A percentile compares a stretch with the other conserved stretches of the same genome.
phyloP scores from a whole-genome alignment of 2,797 vertebrate genomes.

The Bradypodion pumilum region DNA sequence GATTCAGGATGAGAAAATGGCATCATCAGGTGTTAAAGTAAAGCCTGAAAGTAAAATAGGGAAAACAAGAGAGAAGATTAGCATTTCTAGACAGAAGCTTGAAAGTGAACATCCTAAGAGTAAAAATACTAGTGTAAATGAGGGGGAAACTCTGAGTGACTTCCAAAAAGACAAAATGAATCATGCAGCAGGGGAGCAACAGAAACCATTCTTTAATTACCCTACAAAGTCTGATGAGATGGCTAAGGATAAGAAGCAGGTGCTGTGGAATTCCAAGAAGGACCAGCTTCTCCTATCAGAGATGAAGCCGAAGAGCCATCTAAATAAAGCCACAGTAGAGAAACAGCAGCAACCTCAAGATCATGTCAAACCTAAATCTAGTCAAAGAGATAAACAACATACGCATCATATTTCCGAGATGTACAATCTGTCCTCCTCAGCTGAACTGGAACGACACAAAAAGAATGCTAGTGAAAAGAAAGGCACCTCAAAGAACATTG shows the following conservation, averaged over 20 bases:
- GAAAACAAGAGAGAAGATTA: background rate
- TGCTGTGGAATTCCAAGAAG: conserved; percentile 23
- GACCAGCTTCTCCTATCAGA: conserved; percentile 13
- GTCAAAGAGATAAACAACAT: background rate
- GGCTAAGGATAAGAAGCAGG: conserved; percentile 14
- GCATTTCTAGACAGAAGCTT: background rate
- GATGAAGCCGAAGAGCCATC: background rate
- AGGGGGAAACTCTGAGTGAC: background rate
- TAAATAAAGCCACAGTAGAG: conserved; percentile 12
- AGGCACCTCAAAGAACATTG: background rate
- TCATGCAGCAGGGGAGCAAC: background rate
- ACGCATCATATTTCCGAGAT: background rate
- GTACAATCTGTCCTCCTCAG: background rate
- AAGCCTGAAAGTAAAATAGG: conserved; percentile 10
- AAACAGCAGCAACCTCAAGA: conserved; percentile 4
- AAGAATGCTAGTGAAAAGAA: conserved; percentile 16
- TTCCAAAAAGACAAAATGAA: conserved; percentile 28
- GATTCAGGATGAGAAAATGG: conserved; percentile 20
- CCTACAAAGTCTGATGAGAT: conserved; percentile 30
- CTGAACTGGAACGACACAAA: conserved; percentile 32
- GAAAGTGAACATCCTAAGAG: background rate
- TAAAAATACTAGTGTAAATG: conserved; percentile 13
- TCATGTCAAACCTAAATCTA: background rate
- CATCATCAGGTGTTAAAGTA: background rate
- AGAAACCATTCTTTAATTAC: conserved; percentile 26